phyloP scores from a whole-genome alignment of 2,797 vertebrate species.

The Dicrostonyx torquatus region DNA sequence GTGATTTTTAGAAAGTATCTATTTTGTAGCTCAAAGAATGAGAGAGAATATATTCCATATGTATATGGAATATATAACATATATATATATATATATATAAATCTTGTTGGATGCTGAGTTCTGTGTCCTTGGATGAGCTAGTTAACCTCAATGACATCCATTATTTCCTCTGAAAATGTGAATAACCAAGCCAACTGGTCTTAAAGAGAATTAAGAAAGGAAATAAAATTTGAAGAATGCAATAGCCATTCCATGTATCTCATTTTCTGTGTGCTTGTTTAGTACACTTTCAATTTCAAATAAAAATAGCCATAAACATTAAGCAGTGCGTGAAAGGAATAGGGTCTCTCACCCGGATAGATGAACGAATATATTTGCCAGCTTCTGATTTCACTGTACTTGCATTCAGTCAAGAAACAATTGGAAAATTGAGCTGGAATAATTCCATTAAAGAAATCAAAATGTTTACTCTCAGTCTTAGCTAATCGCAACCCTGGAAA shows the following conservation, averaged over 20 bases:
- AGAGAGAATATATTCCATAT: not conserved
- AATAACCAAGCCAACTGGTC: not conserved
- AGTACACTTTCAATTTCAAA: not conserved
- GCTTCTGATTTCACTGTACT: not conserved
- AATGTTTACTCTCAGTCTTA: not conserved
- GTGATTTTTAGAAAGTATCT: not conserved
- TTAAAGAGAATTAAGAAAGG: not conserved
- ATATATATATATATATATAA: not conserved
- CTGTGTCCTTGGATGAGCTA: not conserved
- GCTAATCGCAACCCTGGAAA: not conserved
- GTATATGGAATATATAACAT: not conserved
- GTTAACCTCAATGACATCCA: not conserved
- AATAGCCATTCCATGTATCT: not conserved
- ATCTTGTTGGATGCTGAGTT: not conserved
- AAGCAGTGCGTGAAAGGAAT: not conserved
- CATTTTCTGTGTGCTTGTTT: not conserved
- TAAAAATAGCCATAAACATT: not conserved
- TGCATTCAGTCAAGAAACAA: not conserved
- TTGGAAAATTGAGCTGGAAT: not conserved
- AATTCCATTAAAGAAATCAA: slow-evolving; percentile 3
- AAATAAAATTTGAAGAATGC: not conserved
- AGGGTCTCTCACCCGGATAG: not conserved
- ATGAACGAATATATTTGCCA: not conserved
- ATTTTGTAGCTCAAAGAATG: not conserved
- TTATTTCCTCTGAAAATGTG: not conserved